phyloP scores from a whole-genome alignment of 1,140 invertebrate species.

The Drosophila tristis region DNA sequence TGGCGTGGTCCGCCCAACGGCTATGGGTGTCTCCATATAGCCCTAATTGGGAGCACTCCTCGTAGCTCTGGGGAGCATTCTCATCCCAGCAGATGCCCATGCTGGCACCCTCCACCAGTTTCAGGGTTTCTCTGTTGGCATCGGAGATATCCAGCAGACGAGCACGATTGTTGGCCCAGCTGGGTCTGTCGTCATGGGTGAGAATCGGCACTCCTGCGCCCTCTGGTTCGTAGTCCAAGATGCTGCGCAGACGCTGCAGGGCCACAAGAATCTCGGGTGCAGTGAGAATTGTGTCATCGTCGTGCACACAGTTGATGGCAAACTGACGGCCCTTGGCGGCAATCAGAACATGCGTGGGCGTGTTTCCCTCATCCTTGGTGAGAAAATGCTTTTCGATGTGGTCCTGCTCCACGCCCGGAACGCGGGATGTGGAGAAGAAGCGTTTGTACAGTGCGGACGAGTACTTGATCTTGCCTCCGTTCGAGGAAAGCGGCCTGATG shows the following conservation, averaged over 20 bases:
- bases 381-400: constrained; percentile 81
- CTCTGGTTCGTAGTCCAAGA: constrained; percentile 75
- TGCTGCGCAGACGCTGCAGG: constrained; percentile 86
- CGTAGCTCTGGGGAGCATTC: constrained; percentile 75
- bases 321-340: constrained; percentile 86
- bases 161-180: constrained; percentile 87
- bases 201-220: constrained; percentile 87
- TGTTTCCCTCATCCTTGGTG: constrained; percentile 61
- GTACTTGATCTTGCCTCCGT: constrained; percentile 83
- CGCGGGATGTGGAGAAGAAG: constrained; percentile 88
- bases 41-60: constrained; percentile 73
- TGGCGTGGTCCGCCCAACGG: constrained; percentile 86
- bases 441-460: constrained; percentile 86
- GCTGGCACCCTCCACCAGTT: constrained; percentile 87
- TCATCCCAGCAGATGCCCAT: constrained; percentile 88
- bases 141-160: constrained; percentile 85
- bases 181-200: constrained; percentile 87
- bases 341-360: constrained; percentile 84
- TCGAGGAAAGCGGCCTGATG: constrained; percentile 88
- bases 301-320: constrained; percentile 71
- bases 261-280: constrained; percentile 84
- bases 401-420: constrained; percentile 88
- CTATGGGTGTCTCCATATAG: constrained; percentile 85
- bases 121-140: constrained; percentile 87
- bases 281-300: constrained; percentile 76